These are phyloP conservation scores for Caranx ignobilis DNA, from an alignment of 2,113 vertebrate species.

Conservation along the genomic window DNA sequence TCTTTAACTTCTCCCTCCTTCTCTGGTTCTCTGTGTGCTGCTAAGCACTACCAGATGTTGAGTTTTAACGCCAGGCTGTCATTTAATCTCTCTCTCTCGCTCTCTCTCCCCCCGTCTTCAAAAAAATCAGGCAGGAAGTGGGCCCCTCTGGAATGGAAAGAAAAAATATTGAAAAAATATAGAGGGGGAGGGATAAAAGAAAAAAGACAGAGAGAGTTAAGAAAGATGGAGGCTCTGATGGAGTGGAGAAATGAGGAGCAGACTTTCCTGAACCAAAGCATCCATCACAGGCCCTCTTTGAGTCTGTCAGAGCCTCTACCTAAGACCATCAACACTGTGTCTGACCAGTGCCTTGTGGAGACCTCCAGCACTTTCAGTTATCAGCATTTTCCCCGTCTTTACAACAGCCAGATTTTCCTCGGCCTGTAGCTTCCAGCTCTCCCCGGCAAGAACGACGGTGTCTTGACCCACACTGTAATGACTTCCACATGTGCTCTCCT, in stretches of 20 bases:
- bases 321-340: conserved; percentile 9
- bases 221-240: conserved; percentile 65
- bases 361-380: conserved; percentile 24
- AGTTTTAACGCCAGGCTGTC: conserved; percentile 99
- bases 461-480: conserved; percentile 95
- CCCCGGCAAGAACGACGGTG: conserved; percentile 89
- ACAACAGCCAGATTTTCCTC: conserved; percentile 42
- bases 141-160: conserved; percentile 98
- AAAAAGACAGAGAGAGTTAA: conserved; percentile 52
- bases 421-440: conserved; percentile 54
- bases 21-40: conserved; percentile 81
- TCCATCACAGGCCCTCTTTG: background rate
- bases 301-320: conserved; percentile 6
- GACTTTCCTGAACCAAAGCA: background rate
- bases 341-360: background rate
- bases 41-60: conserved; percentile 99
- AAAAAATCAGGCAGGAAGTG: conserved; percentile 97
- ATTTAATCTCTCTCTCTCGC: conserved; percentile 94
- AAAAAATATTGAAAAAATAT: conserved; percentile 83
- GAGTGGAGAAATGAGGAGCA: conserved; percentile 52
- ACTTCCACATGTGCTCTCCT: conserved; percentile 96
- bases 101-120: conserved; percentile 62
- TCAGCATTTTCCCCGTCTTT: conserved; percentile 31
- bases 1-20: conserved; percentile 74
- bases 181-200: conserved; percentile 76